Percentiles rank a stretch among this genome's conserved stretches.
These are phyloP conservation scores for Apamea epomidion DNA, from an alignment of 2,888 invertebrate species.

Conservation along the genomic window DNA sequence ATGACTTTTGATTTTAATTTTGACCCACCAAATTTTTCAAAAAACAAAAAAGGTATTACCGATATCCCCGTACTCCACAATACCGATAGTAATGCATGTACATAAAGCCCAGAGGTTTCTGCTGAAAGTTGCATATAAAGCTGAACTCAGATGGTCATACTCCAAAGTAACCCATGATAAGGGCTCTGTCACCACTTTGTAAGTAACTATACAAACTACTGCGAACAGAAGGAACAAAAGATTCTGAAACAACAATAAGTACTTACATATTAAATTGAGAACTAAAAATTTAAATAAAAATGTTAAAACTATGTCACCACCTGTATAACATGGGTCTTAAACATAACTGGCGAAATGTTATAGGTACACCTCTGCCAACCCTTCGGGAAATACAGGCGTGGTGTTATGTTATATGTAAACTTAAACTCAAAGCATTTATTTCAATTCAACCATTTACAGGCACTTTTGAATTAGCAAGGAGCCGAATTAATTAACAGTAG, in stretches of 20 bases:
- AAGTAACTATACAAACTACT: background rate
- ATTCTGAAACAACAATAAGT: conserved; percentile 26
- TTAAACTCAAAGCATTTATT: too few species aligned
- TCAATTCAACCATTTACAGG: too few species aligned
- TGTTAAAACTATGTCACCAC: too few species aligned
- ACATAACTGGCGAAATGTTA: background rate
- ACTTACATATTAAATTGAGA: background rate
- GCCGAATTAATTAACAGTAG: background rate
- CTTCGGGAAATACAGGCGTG: too few species aligned
- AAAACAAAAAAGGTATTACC: conserved; percentile 23
- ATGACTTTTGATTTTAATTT: background rate
- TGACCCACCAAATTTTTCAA: background rate
- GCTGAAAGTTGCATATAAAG: conserved; percentile 26
- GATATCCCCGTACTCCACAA: conserved; percentile 45
- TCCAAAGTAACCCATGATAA: conserved; percentile 35
- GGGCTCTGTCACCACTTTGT: background rate
- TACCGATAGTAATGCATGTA: conserved; percentile 23
- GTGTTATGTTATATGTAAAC: too few species aligned
- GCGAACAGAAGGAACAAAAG: background rate
- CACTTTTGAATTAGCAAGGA: too few species aligned
- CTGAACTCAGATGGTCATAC: conserved; percentile 35
- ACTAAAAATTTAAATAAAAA: background rate
- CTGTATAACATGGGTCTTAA: background rate
- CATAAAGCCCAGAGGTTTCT: conserved; percentile 34
- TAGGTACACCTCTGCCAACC: too few species aligned